Evolutionary conservation across 2,888 invertebrate species (phyloP).

Genomic region (Frankliniella intonsa): DNA sequence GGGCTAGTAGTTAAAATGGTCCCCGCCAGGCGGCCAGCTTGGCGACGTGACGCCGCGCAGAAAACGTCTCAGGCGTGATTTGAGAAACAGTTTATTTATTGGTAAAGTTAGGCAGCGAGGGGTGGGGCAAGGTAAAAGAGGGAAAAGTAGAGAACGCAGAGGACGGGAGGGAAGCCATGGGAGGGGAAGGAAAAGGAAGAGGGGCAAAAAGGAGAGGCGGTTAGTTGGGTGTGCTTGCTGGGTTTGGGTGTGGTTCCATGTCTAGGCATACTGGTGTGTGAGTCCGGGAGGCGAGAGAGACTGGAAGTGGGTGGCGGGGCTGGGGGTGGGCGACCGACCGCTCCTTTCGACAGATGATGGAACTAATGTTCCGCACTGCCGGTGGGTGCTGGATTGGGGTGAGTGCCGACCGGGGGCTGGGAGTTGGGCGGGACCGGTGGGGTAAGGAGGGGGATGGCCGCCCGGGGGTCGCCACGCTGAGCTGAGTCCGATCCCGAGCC

Average conservation of each 20-base stretch:
- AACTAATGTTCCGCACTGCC: slow-evolving; percentile 22
- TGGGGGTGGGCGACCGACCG: not conserved
- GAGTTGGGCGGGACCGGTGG: not conserved
- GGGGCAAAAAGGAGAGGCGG: not conserved
- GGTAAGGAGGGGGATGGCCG: not conserved
- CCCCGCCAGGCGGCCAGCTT: not conserved
- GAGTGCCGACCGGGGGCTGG: not conserved
- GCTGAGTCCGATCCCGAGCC: slow-evolving; percentile 20
- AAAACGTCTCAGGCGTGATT: slow-evolving; percentile 4
- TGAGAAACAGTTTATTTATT: slow-evolving; percentile 27
- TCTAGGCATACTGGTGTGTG: too few species aligned
- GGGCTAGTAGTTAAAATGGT: not conserved
- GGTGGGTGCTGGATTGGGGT: not conserved
- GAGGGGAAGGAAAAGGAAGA: not conserved
- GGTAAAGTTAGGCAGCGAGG: not conserved
- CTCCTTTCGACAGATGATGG: slow-evolving; percentile 19
- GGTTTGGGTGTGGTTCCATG: not conserved
- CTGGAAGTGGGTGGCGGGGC: not conserved
- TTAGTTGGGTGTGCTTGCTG: not conserved
- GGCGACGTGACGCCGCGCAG: not conserved
- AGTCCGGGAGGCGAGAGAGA: not conserved
- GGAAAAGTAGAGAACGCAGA: not conserved
- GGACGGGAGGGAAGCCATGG: not conserved
- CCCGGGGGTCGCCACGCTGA: not conserved
- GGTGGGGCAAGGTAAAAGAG: not conserved